A percentile compares a stretch with the other conserved stretches of the same genome.
Evolutionary conservation across 2,797 vertebrate genomes (phyloP).

Genomic region (Chelidonichthys spinosus): DNA sequence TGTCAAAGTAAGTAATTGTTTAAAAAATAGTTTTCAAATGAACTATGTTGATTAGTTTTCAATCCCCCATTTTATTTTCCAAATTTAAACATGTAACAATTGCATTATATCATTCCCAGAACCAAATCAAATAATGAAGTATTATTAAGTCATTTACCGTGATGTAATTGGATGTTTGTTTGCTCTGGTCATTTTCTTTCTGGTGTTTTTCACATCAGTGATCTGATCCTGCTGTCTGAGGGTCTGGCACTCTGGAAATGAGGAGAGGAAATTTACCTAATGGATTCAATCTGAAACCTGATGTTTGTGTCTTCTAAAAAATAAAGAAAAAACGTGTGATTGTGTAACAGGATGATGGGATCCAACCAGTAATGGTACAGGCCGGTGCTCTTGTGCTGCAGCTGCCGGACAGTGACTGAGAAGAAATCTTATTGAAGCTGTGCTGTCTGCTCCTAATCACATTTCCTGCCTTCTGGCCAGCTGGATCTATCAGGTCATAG

Average conservation of each 20-base stretch:
- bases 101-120: background rate
- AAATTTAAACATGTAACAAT: background rate
- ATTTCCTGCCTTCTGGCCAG: constrained; percentile 70
- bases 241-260: constrained; percentile 61
- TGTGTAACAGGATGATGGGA: constrained; percentile 48
- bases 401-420: constrained; percentile 55
- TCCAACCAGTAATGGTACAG: constrained; percentile 51
- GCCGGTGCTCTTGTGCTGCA: constrained; percentile 46
- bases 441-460: constrained; percentile 67
- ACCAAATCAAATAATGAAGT: constrained; percentile 25
- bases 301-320: constrained; percentile 49
- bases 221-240: constrained; percentile 41
- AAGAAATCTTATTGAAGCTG: constrained; percentile 68
- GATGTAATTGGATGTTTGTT: constrained; percentile 28
- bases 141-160: constrained; percentile 26
- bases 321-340: background rate
- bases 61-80: background rate
- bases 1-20: background rate
- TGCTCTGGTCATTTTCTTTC: constrained; percentile 23
- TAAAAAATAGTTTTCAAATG: too few species aligned
- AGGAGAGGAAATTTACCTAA: constrained; percentile 64
- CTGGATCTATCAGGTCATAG: constrained; percentile 50
- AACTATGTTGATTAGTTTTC: background rate
- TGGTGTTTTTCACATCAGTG: constrained; percentile 32
- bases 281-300: constrained; percentile 46